A percentile compares a stretch with the other conserved stretches of the same genome.
Evolutionary conservation across 2,888 invertebrate genomes (phyloP).

Genomic region (Metellina segmentata): DNA sequence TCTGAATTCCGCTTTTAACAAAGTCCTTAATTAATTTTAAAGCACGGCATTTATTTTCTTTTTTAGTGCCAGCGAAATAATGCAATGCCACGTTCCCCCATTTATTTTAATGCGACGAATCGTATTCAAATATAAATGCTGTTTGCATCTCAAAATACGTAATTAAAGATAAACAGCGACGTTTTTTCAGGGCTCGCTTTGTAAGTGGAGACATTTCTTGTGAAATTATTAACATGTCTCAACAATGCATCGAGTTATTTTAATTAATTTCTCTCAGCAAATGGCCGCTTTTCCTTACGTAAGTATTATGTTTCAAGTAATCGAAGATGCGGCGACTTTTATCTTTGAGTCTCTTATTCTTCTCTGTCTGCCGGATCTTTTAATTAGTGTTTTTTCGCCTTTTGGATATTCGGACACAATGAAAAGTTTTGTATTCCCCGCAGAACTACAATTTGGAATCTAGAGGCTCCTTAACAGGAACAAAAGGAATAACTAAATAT

Average conservation of each 20-base stretch:
- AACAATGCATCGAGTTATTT: not conserved
- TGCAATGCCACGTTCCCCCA: not conserved
- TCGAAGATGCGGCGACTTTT: not conserved
- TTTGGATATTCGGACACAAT: not conserved
- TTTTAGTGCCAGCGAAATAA: not conserved
- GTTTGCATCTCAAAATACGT: not conserved
- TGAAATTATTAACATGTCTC: not conserved
- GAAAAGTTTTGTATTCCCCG: too few species aligned
- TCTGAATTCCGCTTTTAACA: not conserved
- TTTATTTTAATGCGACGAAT: not conserved
- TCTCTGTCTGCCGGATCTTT: not conserved
- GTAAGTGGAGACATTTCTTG: not conserved
- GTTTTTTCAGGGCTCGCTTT: not conserved
- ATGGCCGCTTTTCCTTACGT: not conserved
- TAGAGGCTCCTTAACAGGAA: too few species aligned
- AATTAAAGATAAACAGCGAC: not conserved
- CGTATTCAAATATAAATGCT: not conserved
- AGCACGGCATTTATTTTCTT: not conserved
- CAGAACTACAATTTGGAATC: too few species aligned
- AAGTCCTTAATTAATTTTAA: not conserved
- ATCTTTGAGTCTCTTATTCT: not conserved
- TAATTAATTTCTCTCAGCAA: not conserved
- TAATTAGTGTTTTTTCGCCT: not conserved
- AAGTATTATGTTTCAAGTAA: not conserved
- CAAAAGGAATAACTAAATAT: too few species aligned